Conservation (phyloP, 2,113 vertebrate genomes). For the Prochilodus magdalenae region DNA sequence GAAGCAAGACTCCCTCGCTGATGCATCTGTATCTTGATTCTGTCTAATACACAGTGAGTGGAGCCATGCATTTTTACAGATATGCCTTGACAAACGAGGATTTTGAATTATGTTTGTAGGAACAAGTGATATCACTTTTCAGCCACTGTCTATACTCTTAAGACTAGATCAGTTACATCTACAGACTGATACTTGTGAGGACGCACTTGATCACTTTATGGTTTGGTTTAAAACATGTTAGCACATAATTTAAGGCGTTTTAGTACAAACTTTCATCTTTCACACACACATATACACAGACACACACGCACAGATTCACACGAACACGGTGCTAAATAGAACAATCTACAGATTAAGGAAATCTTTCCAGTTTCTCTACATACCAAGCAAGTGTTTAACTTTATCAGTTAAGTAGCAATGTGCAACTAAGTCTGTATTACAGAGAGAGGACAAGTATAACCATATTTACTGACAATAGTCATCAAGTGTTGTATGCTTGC, state of each 20-base stretch:
- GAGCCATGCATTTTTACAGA: constrained; percentile 28
- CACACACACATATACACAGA: neutral
- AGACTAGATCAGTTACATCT: constrained; percentile 25
- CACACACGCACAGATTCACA: neutral
- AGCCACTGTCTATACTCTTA: constrained; percentile 16
- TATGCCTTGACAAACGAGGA: neutral
- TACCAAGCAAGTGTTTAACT: constrained; percentile 30
- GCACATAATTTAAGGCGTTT: constrained; percentile 56
- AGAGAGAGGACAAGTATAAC: constrained; percentile 28
- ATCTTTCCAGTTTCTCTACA: constrained; percentile 47
- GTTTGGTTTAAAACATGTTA: constrained; percentile 40
- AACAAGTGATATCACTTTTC: constrained; percentile 23
- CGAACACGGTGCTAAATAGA: constrained; percentile 17
- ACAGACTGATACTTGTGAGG: constrained; percentile 13
- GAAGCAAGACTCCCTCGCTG: neutral
- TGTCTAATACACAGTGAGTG: neutral
- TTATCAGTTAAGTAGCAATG: constrained; percentile 50
- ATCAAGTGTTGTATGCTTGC: constrained; percentile 7
- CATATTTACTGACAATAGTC: constrained; percentile 18
- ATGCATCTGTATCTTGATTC: neutral
- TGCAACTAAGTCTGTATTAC: constrained; percentile 46
- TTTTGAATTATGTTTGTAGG: neutral
- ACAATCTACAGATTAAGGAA: constrained; percentile 30
- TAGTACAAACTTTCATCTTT: constrained; percentile 49
- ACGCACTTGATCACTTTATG: constrained; percentile 13